These are phyloP conservation scores for Pseudonaja textilis DNA, from an alignment of 2,113 vertebrate genomes.

Conservation along the genomic window DNA sequence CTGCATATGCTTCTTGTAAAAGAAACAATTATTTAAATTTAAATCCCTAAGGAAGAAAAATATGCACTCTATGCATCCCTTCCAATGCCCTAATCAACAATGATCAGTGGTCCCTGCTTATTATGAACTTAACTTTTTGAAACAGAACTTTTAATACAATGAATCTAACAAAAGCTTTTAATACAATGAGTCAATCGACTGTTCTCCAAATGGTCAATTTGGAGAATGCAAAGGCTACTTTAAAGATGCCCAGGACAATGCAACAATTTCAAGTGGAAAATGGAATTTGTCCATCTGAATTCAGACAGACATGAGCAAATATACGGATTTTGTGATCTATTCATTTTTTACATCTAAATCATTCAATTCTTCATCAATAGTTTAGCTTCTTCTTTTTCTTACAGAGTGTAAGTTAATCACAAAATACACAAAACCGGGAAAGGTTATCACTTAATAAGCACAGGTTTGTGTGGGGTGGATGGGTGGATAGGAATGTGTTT, in stretches of 20 bases:
- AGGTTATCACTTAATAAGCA: neutral
- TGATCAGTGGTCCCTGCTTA: neutral
- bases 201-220: neutral
- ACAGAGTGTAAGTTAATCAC: neutral
- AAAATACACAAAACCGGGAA: neutral
- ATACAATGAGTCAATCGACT: neutral
- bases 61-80: neutral
- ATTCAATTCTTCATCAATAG: neutral
- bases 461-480: neutral
- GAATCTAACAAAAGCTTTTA: neutral
- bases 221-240: neutral
- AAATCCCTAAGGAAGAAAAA: neutral
- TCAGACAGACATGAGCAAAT: neutral
- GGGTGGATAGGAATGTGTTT: neutral
- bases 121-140: neutral
- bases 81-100: neutral
- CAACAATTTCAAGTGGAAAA: neutral
- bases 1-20: neutral
- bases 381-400: neutral
- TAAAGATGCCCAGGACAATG: neutral
- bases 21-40: neutral
- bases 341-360: neutral
- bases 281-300: neutral
- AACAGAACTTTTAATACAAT: neutral
- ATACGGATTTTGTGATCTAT: neutral